Conservation (phyloP, 2,113 vertebrate genomes). For the Melanotaenia duboulayi region DNA sequence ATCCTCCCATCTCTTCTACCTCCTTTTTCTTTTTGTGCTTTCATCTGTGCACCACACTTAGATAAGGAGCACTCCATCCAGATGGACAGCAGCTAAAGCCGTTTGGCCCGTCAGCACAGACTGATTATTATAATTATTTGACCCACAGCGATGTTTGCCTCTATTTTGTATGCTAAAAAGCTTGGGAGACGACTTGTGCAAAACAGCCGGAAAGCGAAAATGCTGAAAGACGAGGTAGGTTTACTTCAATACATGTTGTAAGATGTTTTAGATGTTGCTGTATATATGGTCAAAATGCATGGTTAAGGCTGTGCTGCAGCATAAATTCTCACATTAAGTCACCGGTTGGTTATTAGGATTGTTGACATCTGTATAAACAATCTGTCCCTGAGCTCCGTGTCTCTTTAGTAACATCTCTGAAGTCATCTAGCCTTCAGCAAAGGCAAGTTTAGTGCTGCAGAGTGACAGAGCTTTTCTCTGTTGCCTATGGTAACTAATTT, state of each 20-base stretch:
- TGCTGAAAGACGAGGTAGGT: slow-evolving; percentile 93
- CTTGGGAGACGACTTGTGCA: slow-evolving; percentile 95
- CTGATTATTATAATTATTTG: slow-evolving; percentile 31
- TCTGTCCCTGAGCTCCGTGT: slow-evolving; percentile 8
- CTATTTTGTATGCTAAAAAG: slow-evolving; percentile 99
- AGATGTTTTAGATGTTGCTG: no score
- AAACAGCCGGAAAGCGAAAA: slow-evolving; percentile 93
- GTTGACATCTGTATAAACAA: slow-evolving; percentile 7
- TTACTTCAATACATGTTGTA: background rate
- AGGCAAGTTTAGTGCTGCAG: slow-evolving; percentile 30
- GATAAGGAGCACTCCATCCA: slow-evolving; percentile 56
- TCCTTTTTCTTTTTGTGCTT: slow-evolving; percentile 34
- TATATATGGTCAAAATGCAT: background rate
- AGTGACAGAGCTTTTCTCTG: background rate
- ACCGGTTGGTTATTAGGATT: slow-evolving; percentile 56
- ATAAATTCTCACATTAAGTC: background rate
- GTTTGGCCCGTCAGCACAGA: slow-evolving; percentile 47
- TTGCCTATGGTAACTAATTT: slow-evolving; percentile 8
- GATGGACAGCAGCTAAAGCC: slow-evolving; percentile 61
- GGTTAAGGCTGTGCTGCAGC: background rate
- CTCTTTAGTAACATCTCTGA: slow-evolving; percentile 29
- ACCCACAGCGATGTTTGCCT: slow-evolving; percentile 90
- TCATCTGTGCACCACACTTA: slow-evolving; percentile 45
- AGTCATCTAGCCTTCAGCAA: slow-evolving; percentile 12
- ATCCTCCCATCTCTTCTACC: slow-evolving; percentile 34